Evolutionary conservation across 1,140 invertebrate genomes (phyloP), one percentile per base, ranked within the genome.

Genomic region (Hyles euphorbiae): DNA sequence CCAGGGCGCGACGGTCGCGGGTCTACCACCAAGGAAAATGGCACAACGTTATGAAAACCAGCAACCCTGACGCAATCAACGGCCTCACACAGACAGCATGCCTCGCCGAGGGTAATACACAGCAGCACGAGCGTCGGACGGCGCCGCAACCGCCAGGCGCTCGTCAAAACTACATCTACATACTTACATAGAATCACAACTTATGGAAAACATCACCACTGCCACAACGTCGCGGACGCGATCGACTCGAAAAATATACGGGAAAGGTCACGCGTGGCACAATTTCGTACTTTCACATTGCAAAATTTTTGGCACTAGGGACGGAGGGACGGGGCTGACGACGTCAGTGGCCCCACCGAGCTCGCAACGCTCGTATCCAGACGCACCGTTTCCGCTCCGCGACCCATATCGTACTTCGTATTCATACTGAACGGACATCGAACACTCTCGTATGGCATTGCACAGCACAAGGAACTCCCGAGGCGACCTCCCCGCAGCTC

Each of bases 221-320:
- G n/a, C 47, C 22, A 22, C n/a, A 48, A n/a, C n/a, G 47, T 12
- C 47, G n/a, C 47, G n/a, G 44, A n/a, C 47, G 22, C n/a, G n/a
- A 48, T n/a, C n/a, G 47, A 11, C 53, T 36, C 12, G 53, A 44
- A 54, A 78, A 81, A 80, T 79, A 72, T 60, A 72, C 69, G 68
- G 79, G 74, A 83, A 75, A 87, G 78, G 77, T 81, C 82, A 80
- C 79, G 85, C 82, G 83, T 87, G 83, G 82, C 83, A 85, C 82
- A 80, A 84, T 85, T 87, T 76, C 76, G 76, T 81, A 88, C 85
- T 88, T 88, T 88, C 85, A 88, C 85, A 87, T 88, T 88, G 85
- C 85, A 88, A 88, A 88, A 88, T 81, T 84, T 88, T 88, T 88
- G 85, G 85, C 85, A 88, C 85, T 88, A 78, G 74, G 81, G 77